These are phyloP conservation scores for Yponomeuta cagnagella DNA, from an alignment of 2,888 invertebrate genomes.

Conservation along the genomic window DNA sequence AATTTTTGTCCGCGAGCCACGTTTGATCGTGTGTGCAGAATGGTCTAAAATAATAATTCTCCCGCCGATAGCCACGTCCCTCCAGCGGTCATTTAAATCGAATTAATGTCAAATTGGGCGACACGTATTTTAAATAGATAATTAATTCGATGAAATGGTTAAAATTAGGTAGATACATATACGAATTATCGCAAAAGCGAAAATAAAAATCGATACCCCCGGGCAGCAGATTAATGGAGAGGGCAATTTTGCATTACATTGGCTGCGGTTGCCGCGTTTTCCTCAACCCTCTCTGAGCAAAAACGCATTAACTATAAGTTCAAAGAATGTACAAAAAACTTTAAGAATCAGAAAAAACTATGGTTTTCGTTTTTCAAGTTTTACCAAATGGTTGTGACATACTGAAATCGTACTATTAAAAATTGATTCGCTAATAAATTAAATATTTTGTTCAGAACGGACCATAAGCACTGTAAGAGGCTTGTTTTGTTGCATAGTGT, in stretches of 20 bases:
- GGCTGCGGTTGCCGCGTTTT: background rate
- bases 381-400: too few species aligned
- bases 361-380: too few species aligned
- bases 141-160: background rate
- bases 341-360: too few species aligned
- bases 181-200: background rate
- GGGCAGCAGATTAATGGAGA: constrained; percentile 4
- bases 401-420: too few species aligned
- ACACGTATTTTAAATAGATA: background rate
- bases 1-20: constrained; percentile 4
- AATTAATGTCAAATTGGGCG: background rate
- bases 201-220: background rate
- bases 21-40: background rate
- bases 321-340: too few species aligned
- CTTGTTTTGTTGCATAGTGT: too few species aligned
- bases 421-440: too few species aligned
- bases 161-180: background rate
- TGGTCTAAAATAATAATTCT: background rate
- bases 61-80: background rate
- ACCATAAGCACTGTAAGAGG: too few species aligned
- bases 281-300: background rate
- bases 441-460: too few species aligned
- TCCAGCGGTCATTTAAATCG: background rate
- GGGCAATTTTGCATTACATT: constrained; percentile 12
- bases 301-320: too few species aligned